Evolutionary conservation across 2,797 vertebrate species (phyloP), one percentile per base, ranked within the genome.

Genomic region (Lepus townsendii): DNA sequence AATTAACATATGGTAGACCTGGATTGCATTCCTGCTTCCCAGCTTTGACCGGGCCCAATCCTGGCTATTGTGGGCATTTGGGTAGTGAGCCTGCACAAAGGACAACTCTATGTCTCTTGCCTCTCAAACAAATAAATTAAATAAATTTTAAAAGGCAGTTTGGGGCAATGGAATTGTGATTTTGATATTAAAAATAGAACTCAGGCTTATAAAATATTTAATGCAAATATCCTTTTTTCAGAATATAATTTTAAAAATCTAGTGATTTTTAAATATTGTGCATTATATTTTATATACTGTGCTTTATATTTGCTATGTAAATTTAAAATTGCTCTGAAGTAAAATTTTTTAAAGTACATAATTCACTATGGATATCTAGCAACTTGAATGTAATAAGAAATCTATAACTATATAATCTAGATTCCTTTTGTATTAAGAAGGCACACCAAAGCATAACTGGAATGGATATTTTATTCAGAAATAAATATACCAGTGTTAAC

Each of bases 141-240:
- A 57, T 57, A 16, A 57, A 57, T 57, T 57, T 57, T 57, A 47
- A 88, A 80, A 84, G 4, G 3, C n/a, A 83, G 12, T 0, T 65
- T 66, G 10, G 5, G 19, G 9, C 0, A 5, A 0, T 75, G 22
- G 16, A 68, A 85, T 75, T 92, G 1, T 88, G n/a, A 95, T 54
- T 93, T 83, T 83, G 26, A 24, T 47, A 82, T 73, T n/a, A 38
- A 77, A 92, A 75, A 47, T 26, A 57, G 90, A 77, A 77, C n/a
- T 35, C 3, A 47, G 1, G 6, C 35, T 80, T 68, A 3, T 84
- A 57, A 84, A 92, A 57, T 82, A 68, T 66, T 69, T 60, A 79
- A 63, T 42, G 11, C 42, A 85, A 85, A 52, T 69, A 27, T 7
- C 2, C 57, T 63, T 85, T 82, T 84, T 5, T 3, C 1, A 72